phyloP scores from a whole-genome alignment of 2,797 vertebrate genomes.

The Ptychobarbus kaznakovi region DNA sequence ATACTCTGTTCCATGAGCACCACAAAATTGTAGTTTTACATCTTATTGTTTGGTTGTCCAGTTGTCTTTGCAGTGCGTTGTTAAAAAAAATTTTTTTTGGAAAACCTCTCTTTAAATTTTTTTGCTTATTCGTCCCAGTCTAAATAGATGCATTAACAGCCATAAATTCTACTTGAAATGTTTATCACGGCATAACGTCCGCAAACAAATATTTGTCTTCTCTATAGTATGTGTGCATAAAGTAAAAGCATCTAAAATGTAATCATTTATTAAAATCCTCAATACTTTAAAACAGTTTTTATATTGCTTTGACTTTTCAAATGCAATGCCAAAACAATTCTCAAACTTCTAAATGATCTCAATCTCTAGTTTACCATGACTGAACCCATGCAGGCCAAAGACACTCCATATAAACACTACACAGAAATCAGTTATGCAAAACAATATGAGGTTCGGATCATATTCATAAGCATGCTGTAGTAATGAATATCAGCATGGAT shows the following conservation, averaged over 20 bases:
- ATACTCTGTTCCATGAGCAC: too few species aligned
- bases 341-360: not conserved
- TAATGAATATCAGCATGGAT: not conserved
- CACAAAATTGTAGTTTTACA: not conserved
- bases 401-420: slow-evolving; percentile 29
- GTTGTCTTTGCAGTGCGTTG: not conserved
- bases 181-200: not conserved
- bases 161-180: not conserved
- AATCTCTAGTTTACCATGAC: slow-evolving; percentile 7
- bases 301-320: not conserved
- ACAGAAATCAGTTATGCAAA: not conserved
- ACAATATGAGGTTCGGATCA: not conserved
- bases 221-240: not conserved
- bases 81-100: not conserved
- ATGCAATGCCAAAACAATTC: not conserved
- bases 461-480: not conserved
- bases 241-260: not conserved
- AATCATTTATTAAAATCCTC: not conserved
- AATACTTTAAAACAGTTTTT: slow-evolving; percentile 1
- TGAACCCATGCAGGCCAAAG: not conserved
- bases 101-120: not conserved
- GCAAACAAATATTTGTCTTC: not conserved
- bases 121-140: not conserved
- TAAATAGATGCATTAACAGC: not conserved
- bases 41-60: not conserved